A percentile compares a stretch with the other conserved stretches of the same genome.
Evolutionary conservation across 2,888 invertebrate species (phyloP).

Genomic region (Brachycybe producta): DNA sequence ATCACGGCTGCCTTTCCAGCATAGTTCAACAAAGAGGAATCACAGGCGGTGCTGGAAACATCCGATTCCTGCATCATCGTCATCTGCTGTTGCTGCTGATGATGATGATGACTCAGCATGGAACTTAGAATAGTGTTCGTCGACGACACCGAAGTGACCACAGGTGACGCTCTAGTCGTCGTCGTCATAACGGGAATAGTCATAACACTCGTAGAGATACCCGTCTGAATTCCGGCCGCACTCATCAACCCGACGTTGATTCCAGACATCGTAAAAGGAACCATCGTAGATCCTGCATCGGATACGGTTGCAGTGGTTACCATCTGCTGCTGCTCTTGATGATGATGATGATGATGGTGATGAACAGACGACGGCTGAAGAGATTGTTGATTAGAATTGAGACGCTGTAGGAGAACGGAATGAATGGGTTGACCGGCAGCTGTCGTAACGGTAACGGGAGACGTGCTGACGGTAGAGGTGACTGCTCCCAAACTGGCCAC

Average conservation of each 20-base stretch:
- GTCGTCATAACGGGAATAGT: neutral
- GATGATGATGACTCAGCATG: conserved; percentile 17
- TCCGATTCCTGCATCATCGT: neutral
- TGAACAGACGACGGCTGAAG: conserved; percentile 20
- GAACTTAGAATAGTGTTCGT: conserved; percentile 10
- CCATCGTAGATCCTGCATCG: conserved; percentile 17
- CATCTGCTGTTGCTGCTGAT: conserved; percentile 14
- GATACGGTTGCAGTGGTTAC: conserved; percentile 16
- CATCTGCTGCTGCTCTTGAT: conserved; percentile 1
- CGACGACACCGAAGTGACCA: neutral
- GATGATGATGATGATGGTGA: conserved; percentile 1
- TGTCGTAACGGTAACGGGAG: conserved; percentile 1
- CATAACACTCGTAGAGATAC: neutral
- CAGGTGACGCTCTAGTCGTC: neutral
- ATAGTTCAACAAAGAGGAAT: conserved; percentile 1
- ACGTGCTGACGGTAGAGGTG: conserved; percentile 2
- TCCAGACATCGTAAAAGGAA: conserved; percentile 24
- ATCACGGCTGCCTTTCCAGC: neutral
- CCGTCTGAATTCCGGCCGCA: neutral
- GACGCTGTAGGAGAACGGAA: conserved; percentile 23
- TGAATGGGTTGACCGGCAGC: conserved; percentile 4
- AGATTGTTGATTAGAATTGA: conserved; percentile 23
- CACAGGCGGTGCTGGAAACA: neutral
- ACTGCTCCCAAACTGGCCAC: conserved; percentile 4
- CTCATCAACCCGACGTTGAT: conserved; percentile 17